A percentile compares a stretch with the other conserved stretches of the same genome.
phyloP scores from a whole-genome alignment of 2,888 invertebrate species.

The Smittia sp. region DNA sequence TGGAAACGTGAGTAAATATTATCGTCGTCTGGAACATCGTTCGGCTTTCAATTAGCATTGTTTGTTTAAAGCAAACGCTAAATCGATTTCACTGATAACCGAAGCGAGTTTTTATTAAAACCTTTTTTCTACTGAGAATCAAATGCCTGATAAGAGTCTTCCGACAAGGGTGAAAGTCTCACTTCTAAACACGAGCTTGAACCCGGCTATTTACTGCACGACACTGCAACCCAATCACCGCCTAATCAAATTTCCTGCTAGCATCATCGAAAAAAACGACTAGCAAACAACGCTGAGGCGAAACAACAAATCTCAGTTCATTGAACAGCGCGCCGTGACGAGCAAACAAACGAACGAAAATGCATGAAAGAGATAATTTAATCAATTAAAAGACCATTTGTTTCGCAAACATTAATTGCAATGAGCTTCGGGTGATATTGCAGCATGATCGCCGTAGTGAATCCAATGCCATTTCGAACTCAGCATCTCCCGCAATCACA shows the following conservation, averaged over 20 bases:
- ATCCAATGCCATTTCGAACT: background rate
- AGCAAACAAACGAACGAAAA: background rate
- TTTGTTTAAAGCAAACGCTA: background rate
- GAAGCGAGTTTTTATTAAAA: background rate
- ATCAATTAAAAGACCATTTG: constrained; percentile 9
- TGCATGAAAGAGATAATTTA: constrained; percentile 6
- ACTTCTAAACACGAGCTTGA: background rate
- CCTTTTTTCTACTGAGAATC: background rate
- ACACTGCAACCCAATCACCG: background rate
- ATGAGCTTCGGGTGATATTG: background rate
- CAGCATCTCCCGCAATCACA: background rate
- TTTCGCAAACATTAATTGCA: background rate
- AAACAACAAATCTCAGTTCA: background rate
- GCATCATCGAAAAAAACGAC: background rate
- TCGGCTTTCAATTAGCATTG: background rate
- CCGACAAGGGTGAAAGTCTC: background rate
- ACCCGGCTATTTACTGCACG: too few species aligned
- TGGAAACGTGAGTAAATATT: background rate
- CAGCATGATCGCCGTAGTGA: background rate
- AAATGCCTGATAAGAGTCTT: background rate
- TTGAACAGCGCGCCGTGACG: background rate
- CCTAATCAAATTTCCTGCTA: constrained; percentile 4
- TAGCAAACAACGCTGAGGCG: too few species aligned
- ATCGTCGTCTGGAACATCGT: background rate
- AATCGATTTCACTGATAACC: background rate